phyloP scores from a whole-genome alignment of 2,888 invertebrate species.

The Tipula helvola region DNA sequence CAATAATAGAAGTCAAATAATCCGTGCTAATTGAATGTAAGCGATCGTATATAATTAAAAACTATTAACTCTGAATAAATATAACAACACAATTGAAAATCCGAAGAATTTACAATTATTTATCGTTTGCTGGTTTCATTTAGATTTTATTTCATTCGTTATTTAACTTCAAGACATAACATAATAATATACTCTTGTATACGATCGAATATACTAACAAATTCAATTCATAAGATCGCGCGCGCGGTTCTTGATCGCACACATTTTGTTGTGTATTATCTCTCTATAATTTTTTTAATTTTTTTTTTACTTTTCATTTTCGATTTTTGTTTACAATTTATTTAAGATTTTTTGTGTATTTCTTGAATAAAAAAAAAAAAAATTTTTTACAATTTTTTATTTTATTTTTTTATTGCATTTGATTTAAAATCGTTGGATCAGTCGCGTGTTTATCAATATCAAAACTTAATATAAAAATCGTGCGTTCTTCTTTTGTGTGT shows the following conservation, averaged over 20 bases:
- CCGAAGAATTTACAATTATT: not conserved
- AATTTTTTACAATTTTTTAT: not conserved
- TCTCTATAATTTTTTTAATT: not conserved
- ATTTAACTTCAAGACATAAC: not conserved
- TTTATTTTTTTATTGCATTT: not conserved
- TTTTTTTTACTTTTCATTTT: not conserved
- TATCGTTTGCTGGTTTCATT: not conserved
- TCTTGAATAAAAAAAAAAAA: not conserved
- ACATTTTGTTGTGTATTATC: not conserved
- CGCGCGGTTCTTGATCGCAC: not conserved
- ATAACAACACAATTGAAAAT: not conserved
- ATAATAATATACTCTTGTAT: not conserved
- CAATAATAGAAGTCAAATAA: no score
- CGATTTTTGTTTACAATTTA: slow-evolving; percentile 7
- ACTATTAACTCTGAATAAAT: not conserved
- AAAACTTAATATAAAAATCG: not conserved
- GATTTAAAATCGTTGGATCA: slow-evolving; percentile 8
- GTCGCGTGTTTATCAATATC: slow-evolving; percentile 6
- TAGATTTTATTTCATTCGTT: not conserved
- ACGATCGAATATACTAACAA: not conserved
- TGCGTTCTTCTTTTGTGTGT: not conserved
- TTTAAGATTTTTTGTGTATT: not conserved
- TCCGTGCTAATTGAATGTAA: not conserved
- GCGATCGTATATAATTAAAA: not conserved
- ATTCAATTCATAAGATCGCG: not conserved